Percentiles rank a stretch among this genome's conserved stretches.
Evolutionary conservation across 2,797 vertebrate genomes (phyloP).

Genomic region (Oryzias sinensis): DNA sequence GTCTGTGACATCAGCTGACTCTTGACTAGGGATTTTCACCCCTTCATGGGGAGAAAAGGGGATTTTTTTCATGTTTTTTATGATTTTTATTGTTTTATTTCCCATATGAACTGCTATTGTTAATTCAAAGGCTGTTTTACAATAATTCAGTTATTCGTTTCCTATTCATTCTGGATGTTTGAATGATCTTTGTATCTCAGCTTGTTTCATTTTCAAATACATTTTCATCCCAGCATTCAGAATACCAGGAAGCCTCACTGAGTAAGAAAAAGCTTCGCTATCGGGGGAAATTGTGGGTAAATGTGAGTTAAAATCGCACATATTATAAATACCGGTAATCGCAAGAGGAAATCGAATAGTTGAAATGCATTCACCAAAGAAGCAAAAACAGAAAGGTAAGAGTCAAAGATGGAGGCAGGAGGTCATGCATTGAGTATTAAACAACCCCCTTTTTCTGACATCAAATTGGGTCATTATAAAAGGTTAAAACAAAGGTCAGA

Average conservation of each 20-base stretch:
- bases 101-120: slow-evolving; percentile 1
- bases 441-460: too few relatives aligned
- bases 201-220: slow-evolving; percentile 18
- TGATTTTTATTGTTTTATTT: slow-evolving; percentile 8
- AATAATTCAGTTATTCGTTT: too few relatives aligned
- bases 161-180: neutral
- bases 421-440: too few relatives aligned
- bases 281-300: too few relatives aligned
- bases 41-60: neutral
- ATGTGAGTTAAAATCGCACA: too few relatives aligned
- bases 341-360: too few relatives aligned
- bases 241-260: slow-evolving; percentile 12
- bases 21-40: slow-evolving; percentile 10
- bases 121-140: slow-evolving; percentile 12
- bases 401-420: too few relatives aligned
- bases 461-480: too few relatives aligned
- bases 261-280: neutral
- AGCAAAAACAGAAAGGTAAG: too few relatives aligned
- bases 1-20: slow-evolving; percentile 4
- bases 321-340: too few relatives aligned
- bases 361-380: too few relatives aligned
- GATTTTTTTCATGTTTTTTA: neutral
- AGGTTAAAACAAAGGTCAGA: too few relatives aligned
- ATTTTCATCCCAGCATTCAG: slow-evolving; percentile 5
- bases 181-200: slow-evolving; percentile 5